Percentiles rank a stretch among this genome's conserved stretches.
Conservation (phyloP, 2,888 invertebrate species). For the Agonopterix subpropinquella region DNA sequence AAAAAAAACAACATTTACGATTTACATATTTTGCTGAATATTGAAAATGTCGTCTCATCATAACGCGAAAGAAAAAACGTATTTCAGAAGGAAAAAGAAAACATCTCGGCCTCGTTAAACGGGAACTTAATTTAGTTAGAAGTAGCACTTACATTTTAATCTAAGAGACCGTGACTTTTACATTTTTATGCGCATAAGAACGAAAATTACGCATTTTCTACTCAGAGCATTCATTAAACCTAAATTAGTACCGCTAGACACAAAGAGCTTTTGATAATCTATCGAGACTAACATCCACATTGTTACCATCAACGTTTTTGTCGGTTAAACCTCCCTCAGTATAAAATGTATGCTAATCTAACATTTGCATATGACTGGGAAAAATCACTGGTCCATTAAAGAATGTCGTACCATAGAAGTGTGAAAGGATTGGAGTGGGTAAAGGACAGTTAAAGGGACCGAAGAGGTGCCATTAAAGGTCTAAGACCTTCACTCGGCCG, state of each 20-base stretch:
- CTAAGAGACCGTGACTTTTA: too few species aligned
- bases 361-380: conserved; percentile 63
- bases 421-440: conserved; percentile 35
- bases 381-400: conserved; percentile 64
- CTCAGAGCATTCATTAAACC: conserved; percentile 6
- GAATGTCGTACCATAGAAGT: conserved; percentile 39
- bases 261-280: conserved; percentile 20
- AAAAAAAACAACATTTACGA: too few species aligned
- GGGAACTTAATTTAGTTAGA: too few species aligned
- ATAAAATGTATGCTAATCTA: conserved; percentile 62
- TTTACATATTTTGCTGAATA: too few species aligned
- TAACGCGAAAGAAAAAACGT: too few species aligned
- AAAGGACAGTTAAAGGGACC: conserved; percentile 31
- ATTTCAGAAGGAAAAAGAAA: too few species aligned
- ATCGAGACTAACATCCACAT: conserved; percentile 31
- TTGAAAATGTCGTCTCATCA: too few species aligned
- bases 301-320: conserved; percentile 40
- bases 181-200: too few species aligned
- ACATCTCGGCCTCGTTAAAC: too few species aligned
- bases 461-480: conserved; percentile 56
- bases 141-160: too few species aligned
- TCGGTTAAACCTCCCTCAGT: conserved; percentile 30
- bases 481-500: conserved; percentile 52
- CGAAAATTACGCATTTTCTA: not conserved
- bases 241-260: conserved; percentile 18